Conservation (phyloP, 2,797 vertebrate species). For the Ctenochaetus hawaiiensis region DNA sequence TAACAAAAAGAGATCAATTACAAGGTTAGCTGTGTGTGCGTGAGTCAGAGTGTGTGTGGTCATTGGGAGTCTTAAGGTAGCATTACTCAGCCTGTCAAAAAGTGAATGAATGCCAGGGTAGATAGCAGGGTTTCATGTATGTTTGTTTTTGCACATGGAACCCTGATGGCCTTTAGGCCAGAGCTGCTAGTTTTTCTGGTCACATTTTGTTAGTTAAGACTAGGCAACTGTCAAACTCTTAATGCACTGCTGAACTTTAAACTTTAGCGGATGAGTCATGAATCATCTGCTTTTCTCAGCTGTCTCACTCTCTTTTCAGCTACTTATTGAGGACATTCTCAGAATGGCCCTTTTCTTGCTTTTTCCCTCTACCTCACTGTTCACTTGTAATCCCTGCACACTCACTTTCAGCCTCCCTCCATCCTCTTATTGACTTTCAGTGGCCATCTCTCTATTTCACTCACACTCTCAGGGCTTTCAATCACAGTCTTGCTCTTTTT, state of each 20-base stretch:
- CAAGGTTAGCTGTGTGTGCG: constrained; percentile 28
- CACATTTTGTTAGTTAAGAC: background rate
- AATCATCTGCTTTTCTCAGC: constrained; percentile 7
- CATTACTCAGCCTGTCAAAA: constrained; percentile 17
- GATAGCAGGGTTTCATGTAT: background rate
- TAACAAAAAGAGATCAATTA: constrained; percentile 55
- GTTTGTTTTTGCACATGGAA: constrained; percentile 7
- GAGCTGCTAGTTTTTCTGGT: background rate
- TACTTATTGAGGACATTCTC: background rate
- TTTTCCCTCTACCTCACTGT: background rate
- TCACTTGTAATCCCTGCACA: constrained; percentile 8
- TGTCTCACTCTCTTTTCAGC: constrained; percentile 4
- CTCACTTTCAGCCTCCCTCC: background rate
- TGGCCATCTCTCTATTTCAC: constrained; percentile 1
- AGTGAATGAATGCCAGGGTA: background rate
- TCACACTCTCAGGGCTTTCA: constrained; percentile 13
- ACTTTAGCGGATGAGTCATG: constrained; percentile 30
- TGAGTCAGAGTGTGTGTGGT: constrained; percentile 3
- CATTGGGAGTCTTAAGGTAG: constrained; percentile 17
- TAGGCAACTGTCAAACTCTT: constrained; percentile 1
- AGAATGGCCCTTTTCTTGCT: background rate
- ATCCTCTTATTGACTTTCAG: background rate
- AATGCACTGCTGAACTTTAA: constrained; percentile 30
- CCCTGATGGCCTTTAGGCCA: background rate
- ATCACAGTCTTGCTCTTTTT: background rate